Evolutionary conservation across 37 sponge, comb jelly and placozoan genomes (phyloP).

Genomic region (Tethya wilhelma): DNA sequence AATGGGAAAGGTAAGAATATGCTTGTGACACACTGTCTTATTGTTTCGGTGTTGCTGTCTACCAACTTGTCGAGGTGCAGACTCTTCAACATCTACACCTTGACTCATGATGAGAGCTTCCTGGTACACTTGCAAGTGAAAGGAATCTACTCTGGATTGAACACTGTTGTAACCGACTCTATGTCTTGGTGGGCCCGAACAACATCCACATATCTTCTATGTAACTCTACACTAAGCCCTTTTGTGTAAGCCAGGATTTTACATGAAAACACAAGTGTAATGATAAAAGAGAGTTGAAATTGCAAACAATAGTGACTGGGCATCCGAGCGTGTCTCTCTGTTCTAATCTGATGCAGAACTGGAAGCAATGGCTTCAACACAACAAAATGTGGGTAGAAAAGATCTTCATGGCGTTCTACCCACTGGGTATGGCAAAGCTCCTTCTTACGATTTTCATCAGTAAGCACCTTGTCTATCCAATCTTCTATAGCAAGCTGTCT

Average conservation of each 20-base stretch:
- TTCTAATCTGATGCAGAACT: constrained; percentile 47
- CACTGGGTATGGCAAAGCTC: constrained; percentile 69
- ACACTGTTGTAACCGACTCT: constrained; percentile 26
- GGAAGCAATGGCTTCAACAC: constrained; percentile 50
- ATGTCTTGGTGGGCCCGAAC: constrained; percentile 58
- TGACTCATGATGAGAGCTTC: constrained; percentile 22
- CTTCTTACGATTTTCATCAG: constrained; percentile 26
- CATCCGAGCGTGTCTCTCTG: constrained; percentile 69
- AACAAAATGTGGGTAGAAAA: constrained; percentile 25
- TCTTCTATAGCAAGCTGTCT: constrained; percentile 29
- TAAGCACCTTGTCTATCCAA: neutral
- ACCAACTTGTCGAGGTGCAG: constrained; percentile 30
- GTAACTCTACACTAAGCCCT: constrained; percentile 67
- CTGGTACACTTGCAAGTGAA: constrained; percentile 41
- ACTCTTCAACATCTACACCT: constrained; percentile 38
- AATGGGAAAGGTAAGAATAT: constrained; percentile 56
- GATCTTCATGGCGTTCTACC: constrained; percentile 66
- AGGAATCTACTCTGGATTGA: constrained; percentile 26
- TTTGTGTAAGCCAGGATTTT: constrained; percentile 57
- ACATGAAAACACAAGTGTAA: constrained; percentile 45
- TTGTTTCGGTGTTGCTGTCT: constrained; percentile 48
- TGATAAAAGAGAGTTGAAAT: constrained; percentile 65
- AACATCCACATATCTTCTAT: constrained; percentile 59
- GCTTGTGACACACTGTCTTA: constrained; percentile 21
- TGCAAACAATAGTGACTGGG: constrained; percentile 42